Evolutionary conservation across 2,888 invertebrate genomes (phyloP), one percentile per base, ranked within the genome.

Genomic region (Mythimna lalbum): DNA sequence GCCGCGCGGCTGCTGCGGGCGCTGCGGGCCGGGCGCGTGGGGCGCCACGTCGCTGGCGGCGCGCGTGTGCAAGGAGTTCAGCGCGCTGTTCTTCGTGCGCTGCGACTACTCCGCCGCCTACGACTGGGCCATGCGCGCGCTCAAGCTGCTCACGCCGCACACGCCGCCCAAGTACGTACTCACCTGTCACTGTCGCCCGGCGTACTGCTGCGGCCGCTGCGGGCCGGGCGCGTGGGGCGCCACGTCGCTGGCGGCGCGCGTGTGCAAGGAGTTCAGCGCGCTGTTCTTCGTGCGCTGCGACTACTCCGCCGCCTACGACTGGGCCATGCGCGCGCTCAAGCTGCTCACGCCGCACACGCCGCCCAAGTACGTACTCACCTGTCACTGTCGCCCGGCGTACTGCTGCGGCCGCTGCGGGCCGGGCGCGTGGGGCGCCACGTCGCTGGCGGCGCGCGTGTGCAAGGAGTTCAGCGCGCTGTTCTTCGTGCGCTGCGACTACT

Each of bases 401-500:
- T n/a, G 76, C 43, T 52, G 63, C 71, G 69, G 83, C 74, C 76
- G 76, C 52, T 19, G 69, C 69, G 72, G 63, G 74, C 70, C 79
- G 83, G 65, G 86, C 19, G 89, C 82, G 66, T 93, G 93, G 89
- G 93, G 96, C 82, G 92, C 94, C 72, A 78, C 87, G 61, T 91
- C 94, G 78, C 92, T 97, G 79, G 89, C 95, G 79, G 98, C 98
- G 82, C 97, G 97, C 65, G 96, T 98, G 55, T 98, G 98, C 93
- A 97, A 98, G 82, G 98, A 98, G 95, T 98, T 98, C 93, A 98
- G 98, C 86, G 96, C 97, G 82, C 96, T 98, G 88, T 97, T 97
- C 95, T 98, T 98, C 95, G 97, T 97, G 88, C 97, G 98, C 89
- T 98, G 98, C 94, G 98, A 98, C 96, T 99, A 98, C 94, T 97